These are phyloP conservation scores for Brevimyrus niger DNA, from an alignment of 2,113 vertebrate genomes.

Conservation along the genomic window DNA sequence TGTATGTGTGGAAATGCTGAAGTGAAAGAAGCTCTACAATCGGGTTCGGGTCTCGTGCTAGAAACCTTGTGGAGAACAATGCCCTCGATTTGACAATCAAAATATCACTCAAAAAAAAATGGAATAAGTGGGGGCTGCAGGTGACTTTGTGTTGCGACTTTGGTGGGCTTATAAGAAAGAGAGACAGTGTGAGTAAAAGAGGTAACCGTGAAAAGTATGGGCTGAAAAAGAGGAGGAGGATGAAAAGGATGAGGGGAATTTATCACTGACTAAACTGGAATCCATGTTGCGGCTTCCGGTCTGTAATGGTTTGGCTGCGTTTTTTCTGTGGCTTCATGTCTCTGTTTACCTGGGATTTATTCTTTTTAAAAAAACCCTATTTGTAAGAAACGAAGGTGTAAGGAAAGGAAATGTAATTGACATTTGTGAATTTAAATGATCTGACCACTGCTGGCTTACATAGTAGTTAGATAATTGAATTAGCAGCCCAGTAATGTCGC, in stretches of 20 bases:
- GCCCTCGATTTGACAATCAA: not conserved
- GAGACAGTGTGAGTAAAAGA: not conserved
- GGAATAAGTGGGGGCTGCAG: not conserved
- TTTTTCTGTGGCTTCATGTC: not conserved
- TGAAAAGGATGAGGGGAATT: slow-evolving; percentile 14
- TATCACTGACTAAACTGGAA: slow-evolving; percentile 14
- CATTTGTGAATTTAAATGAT: not conserved
- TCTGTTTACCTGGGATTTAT: not conserved
- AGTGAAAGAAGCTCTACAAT: not conserved
- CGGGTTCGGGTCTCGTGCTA: not conserved
- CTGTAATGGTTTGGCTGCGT: not conserved
- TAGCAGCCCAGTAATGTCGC: not conserved
- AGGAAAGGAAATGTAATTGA: not conserved
- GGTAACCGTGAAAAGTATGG: not conserved
- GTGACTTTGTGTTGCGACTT: not conserved
- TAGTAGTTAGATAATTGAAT: not conserved
- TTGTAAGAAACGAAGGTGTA: not conserved
- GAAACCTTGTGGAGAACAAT: not conserved
- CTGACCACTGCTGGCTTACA: not conserved
- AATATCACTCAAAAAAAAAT: not conserved
- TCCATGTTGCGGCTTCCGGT: slow-evolving; percentile 13
- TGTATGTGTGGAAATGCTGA: not conserved
- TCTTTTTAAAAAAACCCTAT: not conserved
- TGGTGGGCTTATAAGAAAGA: not conserved
- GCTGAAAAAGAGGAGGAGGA: not conserved